These are phyloP conservation scores for Pedionomus torquatus DNA, from an alignment of 2,113 vertebrate genomes.

Conservation along the genomic window DNA sequence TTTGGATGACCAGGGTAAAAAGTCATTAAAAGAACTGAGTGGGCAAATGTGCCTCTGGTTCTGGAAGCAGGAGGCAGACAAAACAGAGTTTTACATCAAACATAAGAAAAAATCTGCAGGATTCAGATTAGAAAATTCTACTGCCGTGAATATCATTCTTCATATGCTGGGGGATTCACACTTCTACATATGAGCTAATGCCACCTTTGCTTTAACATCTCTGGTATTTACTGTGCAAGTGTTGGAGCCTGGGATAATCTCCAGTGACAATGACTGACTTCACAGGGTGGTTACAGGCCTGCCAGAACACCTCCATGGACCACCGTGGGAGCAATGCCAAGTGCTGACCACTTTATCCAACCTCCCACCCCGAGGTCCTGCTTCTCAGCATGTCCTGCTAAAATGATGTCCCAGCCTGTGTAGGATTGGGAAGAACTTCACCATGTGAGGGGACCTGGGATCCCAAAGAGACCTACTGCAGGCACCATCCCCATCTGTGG, in stretches of 20 bases:
- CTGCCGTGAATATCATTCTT: neutral
- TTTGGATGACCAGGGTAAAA: neutral
- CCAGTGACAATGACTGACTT: rapidly evolving
- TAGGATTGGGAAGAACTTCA: neutral
- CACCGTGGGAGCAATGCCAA: rapidly evolving
- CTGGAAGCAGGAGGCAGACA: neutral
- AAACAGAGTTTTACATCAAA: neutral
- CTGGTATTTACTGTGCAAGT: neutral
- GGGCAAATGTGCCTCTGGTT: neutral
- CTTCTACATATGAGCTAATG: neutral
- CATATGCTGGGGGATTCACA: neutral
- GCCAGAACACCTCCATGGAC: neutral
- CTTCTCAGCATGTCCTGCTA: neutral
- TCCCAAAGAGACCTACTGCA: neutral
- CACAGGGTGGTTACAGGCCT: neutral
- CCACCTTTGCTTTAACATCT: neutral
- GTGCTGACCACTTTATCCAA: rapidly evolving
- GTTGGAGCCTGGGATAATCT: neutral
- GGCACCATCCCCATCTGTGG: neutral
- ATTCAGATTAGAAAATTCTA: neutral
- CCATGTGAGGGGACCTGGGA: neutral
- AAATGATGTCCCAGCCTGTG: neutral
- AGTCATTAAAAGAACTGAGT: neutral
- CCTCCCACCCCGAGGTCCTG: neutral
- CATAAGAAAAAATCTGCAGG: neutral